Percentiles rank a stretch among this genome's conserved stretches.
Conservation (phyloP, 2,113 vertebrate species). For the Vireo altiloquus region DNA sequence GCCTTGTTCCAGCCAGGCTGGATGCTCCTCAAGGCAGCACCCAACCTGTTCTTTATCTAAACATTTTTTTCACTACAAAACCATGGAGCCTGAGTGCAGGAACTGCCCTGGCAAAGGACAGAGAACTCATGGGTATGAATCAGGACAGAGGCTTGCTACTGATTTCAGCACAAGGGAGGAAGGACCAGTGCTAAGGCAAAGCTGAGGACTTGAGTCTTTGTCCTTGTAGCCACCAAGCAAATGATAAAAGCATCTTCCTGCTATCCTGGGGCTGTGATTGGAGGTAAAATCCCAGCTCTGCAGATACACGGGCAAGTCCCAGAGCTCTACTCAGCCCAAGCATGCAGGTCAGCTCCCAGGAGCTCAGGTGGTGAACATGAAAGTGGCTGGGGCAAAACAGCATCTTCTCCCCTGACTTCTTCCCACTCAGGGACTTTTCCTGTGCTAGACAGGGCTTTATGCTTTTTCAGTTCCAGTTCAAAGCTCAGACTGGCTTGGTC, state of each 20-base stretch:
- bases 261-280: accelerated
- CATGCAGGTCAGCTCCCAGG: background rate
- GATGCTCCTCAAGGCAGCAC: background rate
- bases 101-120: background rate
- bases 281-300: background rate
- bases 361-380: background rate
- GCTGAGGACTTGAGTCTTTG: background rate
- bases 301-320: accelerated
- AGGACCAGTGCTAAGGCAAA: background rate
- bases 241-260: background rate
- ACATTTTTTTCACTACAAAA: background rate
- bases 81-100: background rate
- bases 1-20: background rate
- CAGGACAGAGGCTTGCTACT: background rate
- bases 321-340: background rate
- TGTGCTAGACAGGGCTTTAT: background rate
- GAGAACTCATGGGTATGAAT: background rate
- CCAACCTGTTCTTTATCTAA: background rate
- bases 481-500: background rate
- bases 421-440: background rate
- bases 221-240: background rate
- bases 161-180: background rate
- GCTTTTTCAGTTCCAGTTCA: background rate
- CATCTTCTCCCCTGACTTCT: background rate
- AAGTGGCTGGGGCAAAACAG: background rate